phyloP scores from a whole-genome alignment of 2,888 invertebrate species.

The Dysmachus trigonus region DNA sequence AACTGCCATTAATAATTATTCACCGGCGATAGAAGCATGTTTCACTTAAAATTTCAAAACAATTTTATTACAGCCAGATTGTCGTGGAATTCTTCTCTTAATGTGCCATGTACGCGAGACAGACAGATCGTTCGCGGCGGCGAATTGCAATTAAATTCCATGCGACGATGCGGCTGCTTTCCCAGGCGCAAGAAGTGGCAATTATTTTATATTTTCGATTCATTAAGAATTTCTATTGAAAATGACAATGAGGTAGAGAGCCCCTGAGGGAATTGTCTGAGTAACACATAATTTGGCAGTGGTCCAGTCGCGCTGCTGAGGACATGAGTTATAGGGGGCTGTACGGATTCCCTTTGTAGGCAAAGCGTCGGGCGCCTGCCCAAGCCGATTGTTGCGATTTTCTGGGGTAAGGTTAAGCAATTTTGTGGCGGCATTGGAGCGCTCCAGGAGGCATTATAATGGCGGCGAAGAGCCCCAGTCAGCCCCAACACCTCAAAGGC shows the following conservation, averaged over 20 bases:
- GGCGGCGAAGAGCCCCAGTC: not conserved
- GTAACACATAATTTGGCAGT: slow-evolving; percentile 44
- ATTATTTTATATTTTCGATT: slow-evolving; percentile 62
- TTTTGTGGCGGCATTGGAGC: not conserved
- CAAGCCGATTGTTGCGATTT: not conserved
- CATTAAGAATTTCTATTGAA: slow-evolving; percentile 58
- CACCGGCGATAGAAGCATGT: slow-evolving; percentile 6
- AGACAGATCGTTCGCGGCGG: not conserved
- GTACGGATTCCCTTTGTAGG: not conserved
- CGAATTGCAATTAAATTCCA: slow-evolving; percentile 43
- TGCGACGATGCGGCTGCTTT: not conserved
- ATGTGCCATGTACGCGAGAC: slow-evolving; percentile 34
- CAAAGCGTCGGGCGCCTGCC: not conserved
- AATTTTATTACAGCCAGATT: not conserved
- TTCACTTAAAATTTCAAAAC: slow-evolving; percentile 10
- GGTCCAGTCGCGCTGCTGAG: slow-evolving; percentile 13
- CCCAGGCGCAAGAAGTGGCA: slow-evolving; percentile 51
- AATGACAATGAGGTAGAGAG: slow-evolving; percentile 42
- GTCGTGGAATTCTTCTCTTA: slow-evolving; percentile 19
- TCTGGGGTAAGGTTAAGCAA: not conserved
- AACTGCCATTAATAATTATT: slow-evolving; percentile 34
- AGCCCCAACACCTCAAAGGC: not conserved
- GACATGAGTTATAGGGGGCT: not conserved
- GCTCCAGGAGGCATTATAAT: not conserved
- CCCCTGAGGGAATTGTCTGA: slow-evolving; percentile 33